phyloP scores from a whole-genome alignment of 2,113 vertebrate species.

The Noturus placidus region DNA sequence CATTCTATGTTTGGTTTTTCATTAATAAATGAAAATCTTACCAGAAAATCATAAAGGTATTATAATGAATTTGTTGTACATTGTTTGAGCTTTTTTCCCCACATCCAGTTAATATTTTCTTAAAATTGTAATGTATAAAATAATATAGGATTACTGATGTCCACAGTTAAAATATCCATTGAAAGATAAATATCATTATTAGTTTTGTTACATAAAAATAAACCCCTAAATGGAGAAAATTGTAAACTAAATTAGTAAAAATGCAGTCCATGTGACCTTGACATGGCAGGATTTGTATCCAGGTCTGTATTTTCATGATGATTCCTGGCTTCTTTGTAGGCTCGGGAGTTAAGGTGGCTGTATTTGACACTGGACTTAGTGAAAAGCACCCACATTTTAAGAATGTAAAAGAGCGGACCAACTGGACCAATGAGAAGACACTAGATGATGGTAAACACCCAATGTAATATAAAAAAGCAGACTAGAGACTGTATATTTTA shows the following conservation, averaged over 20 bases:
- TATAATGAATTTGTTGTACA: too few species aligned
- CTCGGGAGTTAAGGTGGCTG: constrained; percentile 91
- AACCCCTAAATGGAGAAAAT: not conserved
- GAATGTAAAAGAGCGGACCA: constrained; percentile 97
- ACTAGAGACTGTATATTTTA: not conserved
- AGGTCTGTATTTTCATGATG: not conserved
- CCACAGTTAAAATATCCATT: not conserved
- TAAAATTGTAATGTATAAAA: not conserved
- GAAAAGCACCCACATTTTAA: constrained; percentile 99
- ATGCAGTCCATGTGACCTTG: not conserved
- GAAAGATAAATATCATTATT: not conserved
- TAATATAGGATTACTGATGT: not conserved
- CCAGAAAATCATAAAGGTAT: too few species aligned
- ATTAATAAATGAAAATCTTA: too few species aligned
- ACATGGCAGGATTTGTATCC: not conserved
- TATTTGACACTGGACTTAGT: constrained; percentile 96
- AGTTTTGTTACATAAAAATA: not conserved
- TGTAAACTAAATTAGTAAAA: not conserved
- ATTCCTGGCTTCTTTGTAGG: constrained; percentile 67
- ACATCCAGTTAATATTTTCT: not conserved
- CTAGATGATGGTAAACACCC: constrained; percentile 87
- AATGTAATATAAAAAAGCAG: not conserved
- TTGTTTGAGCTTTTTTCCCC: too few species aligned
- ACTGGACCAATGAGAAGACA: constrained; percentile 99
- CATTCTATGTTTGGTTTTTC: too few species aligned